Evolutionary conservation across 2,797 vertebrate genomes (phyloP).

Genomic region (Anomalospiza imberbis): DNA sequence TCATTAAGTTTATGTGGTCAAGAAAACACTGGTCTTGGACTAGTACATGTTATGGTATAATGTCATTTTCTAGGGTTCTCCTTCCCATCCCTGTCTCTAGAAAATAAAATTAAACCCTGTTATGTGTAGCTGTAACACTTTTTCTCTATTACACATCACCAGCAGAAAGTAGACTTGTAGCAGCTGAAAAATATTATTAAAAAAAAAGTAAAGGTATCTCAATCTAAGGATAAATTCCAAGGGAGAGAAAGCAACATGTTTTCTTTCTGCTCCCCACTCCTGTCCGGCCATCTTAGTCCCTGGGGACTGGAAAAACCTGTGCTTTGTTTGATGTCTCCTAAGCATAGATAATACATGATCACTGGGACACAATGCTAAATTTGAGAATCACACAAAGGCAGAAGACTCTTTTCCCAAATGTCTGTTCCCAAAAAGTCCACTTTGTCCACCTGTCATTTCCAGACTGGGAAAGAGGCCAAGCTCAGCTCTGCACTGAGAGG

Average conservation of each 20-base stretch:
- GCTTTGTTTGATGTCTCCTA: background rate
- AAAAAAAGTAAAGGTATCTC: background rate
- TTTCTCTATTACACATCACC: background rate
- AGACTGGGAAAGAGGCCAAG: background rate
- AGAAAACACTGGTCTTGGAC: background rate
- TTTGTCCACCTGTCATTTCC: background rate
- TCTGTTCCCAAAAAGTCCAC: background rate
- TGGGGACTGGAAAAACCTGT: background rate
- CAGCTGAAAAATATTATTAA: background rate
- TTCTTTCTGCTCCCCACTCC: background rate
- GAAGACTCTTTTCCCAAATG: background rate
- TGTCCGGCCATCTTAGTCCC: background rate
- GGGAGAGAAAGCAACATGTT: background rate
- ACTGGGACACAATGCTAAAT: background rate
- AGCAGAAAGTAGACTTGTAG: background rate
- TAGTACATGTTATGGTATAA: background rate
- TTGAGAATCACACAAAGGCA: background rate
- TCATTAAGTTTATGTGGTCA: background rate
- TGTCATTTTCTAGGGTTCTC: background rate
- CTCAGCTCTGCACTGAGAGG: background rate
- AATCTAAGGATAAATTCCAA: background rate
- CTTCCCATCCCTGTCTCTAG: background rate
- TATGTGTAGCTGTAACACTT: background rate
- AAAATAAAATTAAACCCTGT: background rate
- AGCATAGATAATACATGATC: background rate